phyloP scores from a whole-genome alignment of 1,140 invertebrate species.

The Aphelinus atriplicis region DNA sequence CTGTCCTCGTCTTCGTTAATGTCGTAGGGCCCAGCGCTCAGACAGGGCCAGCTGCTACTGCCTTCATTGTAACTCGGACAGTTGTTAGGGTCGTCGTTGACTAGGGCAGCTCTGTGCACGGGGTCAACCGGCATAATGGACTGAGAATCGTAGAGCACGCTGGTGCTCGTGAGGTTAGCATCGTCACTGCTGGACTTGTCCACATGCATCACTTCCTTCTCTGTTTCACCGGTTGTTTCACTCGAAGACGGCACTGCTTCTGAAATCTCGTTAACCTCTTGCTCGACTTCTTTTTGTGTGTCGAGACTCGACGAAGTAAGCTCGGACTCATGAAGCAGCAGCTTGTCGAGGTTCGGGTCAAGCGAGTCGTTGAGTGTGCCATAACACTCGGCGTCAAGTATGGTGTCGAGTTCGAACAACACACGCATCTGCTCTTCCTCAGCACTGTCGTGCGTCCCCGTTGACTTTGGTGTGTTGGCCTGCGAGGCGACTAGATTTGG shows the following conservation, averaged over 20 bases:
- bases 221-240: constrained; percentile 38
- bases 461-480: constrained; percentile 30
- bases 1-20: constrained; percentile 60
- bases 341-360: constrained; percentile 35
- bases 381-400: constrained; percentile 60
- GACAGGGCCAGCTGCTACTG: constrained; percentile 18
- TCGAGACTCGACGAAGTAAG: neutral
- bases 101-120: neutral
- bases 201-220: constrained; percentile 30
- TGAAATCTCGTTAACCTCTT: constrained; percentile 23
- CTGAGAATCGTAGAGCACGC: constrained; percentile 9
- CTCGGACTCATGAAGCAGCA: constrained; percentile 8
- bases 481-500: constrained; percentile 23
- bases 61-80: neutral
- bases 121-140: neutral
- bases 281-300: constrained; percentile 28
- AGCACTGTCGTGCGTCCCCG: constrained; percentile 36
- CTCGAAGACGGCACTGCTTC: constrained; percentile 37
- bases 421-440: constrained; percentile 61
- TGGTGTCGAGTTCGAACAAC: constrained; percentile 59
- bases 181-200: constrained; percentile 32
- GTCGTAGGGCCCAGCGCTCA: neutral
- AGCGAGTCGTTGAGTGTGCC: constrained; percentile 51
- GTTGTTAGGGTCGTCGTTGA: constrained; percentile 9
- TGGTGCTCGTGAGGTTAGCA: neutral